Base-by-base conservation (phyloP, 1,140 invertebrate genomes). In the Drosophila quadrilineata region DNA sequence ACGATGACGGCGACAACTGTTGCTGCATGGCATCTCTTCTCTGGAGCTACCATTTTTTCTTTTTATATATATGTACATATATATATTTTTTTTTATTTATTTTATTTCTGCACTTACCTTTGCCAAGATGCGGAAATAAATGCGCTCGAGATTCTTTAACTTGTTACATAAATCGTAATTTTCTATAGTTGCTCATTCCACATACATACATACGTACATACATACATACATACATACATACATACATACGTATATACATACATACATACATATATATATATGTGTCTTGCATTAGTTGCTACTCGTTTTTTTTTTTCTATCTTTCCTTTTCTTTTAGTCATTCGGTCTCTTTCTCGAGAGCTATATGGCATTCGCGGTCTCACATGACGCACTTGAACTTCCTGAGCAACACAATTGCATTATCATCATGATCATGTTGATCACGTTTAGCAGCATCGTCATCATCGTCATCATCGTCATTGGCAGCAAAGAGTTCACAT, bases 161-260 rank as follows among this genome's bases (percentile, higher is more conserved):
- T 85, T 85, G 79, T 85, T 84, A 84, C 79, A 84, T 85, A 85
- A 84, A 79, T 84, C 79, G 79, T 75, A 85, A 84, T 84, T 85
- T 79, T 85, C 79, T 79, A 85, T 71, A 68, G 77, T 68, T n/a
- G n/a, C 79, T 79, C 58, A 66, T 79, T 84, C 79, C 71, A 62
- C 59, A 36, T 65, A 63, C 57, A 58, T 74, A 74, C 85, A 85
- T n/a, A 84, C 85, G 77, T 64, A n/a, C n/a, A n/a, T n/a, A n/a
- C n/a, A n/a, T n/a, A n/a, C n/a, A n/a, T n/a, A n/a, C n/a, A n/a
- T n/a, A n/a, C n/a, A n/a, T n/a, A n/a, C n/a, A n/a, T n/a, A n/a
- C n/a, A n/a, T n/a, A n/a, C n/a, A n/a, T n/a, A n/a, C n/a, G n/a
- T n/a, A n/a, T n/a, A n/a, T n/a, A n/a, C n/a, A n/a, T n/a, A n/a